phyloP scores from a whole-genome alignment of 2,113 vertebrate genomes.

The Odontophorus gujanensis region DNA sequence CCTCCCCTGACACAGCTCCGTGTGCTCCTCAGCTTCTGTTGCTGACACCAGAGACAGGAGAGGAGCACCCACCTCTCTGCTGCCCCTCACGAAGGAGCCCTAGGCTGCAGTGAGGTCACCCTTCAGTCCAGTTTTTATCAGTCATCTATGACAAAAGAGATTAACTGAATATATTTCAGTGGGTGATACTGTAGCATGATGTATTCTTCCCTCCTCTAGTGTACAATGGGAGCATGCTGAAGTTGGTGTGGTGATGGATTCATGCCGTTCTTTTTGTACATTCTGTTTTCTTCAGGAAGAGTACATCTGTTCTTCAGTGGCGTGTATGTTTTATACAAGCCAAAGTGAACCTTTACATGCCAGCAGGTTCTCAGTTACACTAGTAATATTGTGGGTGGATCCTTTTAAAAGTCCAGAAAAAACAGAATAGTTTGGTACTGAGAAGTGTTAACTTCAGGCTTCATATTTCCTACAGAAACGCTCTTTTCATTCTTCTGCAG shows the following conservation, averaged over 20 bases:
- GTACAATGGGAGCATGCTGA: background rate
- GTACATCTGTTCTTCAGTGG: background rate
- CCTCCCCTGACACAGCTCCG: too few relatives aligned
- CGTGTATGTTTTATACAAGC: background rate
- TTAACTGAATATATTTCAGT: background rate
- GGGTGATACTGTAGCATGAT: background rate
- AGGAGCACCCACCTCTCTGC: too few relatives aligned
- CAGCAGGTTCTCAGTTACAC: background rate
- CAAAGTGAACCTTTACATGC: background rate
- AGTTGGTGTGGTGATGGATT: background rate
- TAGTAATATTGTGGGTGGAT: background rate
- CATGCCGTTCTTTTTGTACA: background rate
- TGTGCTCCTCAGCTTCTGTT: too few relatives aligned
- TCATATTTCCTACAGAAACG: background rate
- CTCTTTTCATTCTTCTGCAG: background rate
- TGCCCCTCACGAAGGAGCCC: too few relatives aligned
- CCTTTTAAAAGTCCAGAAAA: background rate
- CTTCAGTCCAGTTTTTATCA: background rate
- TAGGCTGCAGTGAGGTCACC: too few relatives aligned
- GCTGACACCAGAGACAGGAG: too few relatives aligned
- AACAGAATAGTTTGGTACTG: background rate
- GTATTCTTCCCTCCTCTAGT: background rate
- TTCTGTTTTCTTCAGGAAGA: slow-evolving; percentile 10
- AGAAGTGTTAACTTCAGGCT: background rate
- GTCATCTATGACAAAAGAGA: slow-evolving; percentile 25